Evolutionary conservation across 2,888 invertebrate genomes (phyloP).

Genomic region (Drosophila prostipennis): DNA sequence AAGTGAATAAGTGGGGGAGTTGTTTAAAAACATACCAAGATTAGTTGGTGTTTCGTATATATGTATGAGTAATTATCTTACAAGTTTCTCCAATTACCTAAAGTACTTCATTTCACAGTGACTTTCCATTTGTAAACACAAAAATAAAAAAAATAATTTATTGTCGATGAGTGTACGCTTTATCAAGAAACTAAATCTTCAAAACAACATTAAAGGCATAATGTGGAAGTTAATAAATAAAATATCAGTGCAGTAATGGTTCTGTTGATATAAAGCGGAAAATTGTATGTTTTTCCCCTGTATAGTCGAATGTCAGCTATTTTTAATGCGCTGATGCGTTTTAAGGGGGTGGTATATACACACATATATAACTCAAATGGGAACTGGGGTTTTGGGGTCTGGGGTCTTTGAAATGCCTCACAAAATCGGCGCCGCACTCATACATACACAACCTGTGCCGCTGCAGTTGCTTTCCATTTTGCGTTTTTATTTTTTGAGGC

Average conservation of each 20-base stretch:
- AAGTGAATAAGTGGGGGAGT: background rate
- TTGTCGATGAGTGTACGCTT: background rate
- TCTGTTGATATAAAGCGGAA: too few relatives aligned
- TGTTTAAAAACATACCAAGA: too few relatives aligned
- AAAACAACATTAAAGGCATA: too few relatives aligned
- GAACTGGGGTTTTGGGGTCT: slow-evolving; percentile 7
- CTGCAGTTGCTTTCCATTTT: slow-evolving; percentile 19
- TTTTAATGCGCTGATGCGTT: slow-evolving; percentile 52
- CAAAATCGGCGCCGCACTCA: slow-evolving; percentile 2
- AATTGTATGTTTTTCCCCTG: background rate
- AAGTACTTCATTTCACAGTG: background rate
- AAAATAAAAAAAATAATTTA: background rate
- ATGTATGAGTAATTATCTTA: background rate
- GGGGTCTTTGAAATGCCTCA: slow-evolving; percentile 16
- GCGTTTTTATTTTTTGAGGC: slow-evolving; percentile 43
- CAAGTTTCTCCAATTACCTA: background rate
- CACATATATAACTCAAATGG: background rate
- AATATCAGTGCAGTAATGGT: background rate
- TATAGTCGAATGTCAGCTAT: slow-evolving; percentile 34
- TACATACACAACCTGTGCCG: slow-evolving; percentile 19
- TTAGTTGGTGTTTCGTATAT: too few relatives aligned
- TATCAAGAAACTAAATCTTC: too few relatives aligned
- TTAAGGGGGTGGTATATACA: background rate
- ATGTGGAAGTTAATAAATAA: background rate
- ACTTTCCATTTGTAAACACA: background rate